Base-by-base conservation (phyloP, 1,140 invertebrate species). In the Hylaeus anthracinus region DNA sequence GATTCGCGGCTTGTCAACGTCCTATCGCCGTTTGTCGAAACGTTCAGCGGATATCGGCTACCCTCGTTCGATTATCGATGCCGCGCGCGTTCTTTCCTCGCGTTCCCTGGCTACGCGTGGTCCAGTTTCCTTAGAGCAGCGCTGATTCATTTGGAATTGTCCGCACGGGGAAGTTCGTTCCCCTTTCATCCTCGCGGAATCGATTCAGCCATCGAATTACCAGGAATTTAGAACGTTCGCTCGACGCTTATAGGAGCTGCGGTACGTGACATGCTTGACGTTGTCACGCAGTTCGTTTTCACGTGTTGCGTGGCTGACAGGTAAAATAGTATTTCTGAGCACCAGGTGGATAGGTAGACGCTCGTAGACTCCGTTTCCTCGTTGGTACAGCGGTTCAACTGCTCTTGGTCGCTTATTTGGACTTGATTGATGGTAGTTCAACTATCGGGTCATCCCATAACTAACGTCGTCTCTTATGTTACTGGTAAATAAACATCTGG, bases 61-160 rank as follows among this genome's bases (percentile, higher is more conserved):
- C n/a, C 3, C 37, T 48, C 26, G 64, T 55, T 56, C 69, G 77
- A 72, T 79, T 72, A 41, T 51, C 51, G 53, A 72, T 64, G 60
- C 69, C 43, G 61, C 10, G 14, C 53, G 70, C 77, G 77, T 73
- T 65, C 61, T 12, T 15, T 48, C 15, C 10, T 14, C 51, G 41
- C 10, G 43, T 39, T n/a, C 12, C 26, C 61, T 2, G n/a, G 26
- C 45, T 51, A 1, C 37, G 5, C 48, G 51, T 56, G 77, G 43
- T 79, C 70, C 61, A 72, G 61, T 79, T 79, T 73, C 61, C 61
- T 73, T 14, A 4, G 61, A 73, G 14, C n/a, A 14, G 39, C 41
- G 77, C 60, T 66, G 77, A 79, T 73, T 79, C 77, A 51, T 79
- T 79, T n/a, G 74, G 67, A 76, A 60, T 76, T 53, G 43, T 53